Evolutionary conservation across 2,888 invertebrate genomes (phyloP), one percentile per base, ranked within the genome.

Genomic region (Stictocephala bisonia): DNA sequence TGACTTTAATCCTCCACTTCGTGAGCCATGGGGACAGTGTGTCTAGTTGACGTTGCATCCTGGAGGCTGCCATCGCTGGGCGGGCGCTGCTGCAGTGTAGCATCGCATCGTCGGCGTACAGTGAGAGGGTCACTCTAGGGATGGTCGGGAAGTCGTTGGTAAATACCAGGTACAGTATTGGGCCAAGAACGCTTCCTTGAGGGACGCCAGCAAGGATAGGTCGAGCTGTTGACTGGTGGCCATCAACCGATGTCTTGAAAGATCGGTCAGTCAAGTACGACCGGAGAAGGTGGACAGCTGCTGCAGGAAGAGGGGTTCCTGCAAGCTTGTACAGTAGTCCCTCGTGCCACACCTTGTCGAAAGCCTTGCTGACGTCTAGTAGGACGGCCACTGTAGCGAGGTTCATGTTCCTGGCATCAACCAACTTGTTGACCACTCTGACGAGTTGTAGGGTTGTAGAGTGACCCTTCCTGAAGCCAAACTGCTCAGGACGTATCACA

Each of bases 261-360:
- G 18, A 1, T 18, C 35, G 31, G 15, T 35, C n/a, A 35, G 29
- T 9, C 2, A 35, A 13, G 31, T 31, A 64, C 35, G 15, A 26
- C 9, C 35, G 13, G 3, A 64, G 7, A 1, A 64, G 64, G n/a
- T 15, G 13, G 31, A 11, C 11, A 3, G 20, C n/a, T 1, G 26
- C 3, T 7, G 18, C 2, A 27, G 35, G 64, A 2, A 35, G 20
- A 3, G 35, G 18, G 24, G 44, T 22, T 58, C 75, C 58, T 1
- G 78, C 76, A 13, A 81, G 72, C 75, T 81, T 82, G 48, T 68
- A 74, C 6, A 80, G 26, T 0, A 82, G 77, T 3, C 79, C 81
- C 1, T 78, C 67, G 50, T 81, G 81, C 81, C 82, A 82, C 2
- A 83, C 81, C 13, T 77, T 77, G 75, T 83, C 80, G 71, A 83